phyloP scores from a whole-genome alignment of 2,113 vertebrate genomes.

The Pygathrix nemaeus region DNA sequence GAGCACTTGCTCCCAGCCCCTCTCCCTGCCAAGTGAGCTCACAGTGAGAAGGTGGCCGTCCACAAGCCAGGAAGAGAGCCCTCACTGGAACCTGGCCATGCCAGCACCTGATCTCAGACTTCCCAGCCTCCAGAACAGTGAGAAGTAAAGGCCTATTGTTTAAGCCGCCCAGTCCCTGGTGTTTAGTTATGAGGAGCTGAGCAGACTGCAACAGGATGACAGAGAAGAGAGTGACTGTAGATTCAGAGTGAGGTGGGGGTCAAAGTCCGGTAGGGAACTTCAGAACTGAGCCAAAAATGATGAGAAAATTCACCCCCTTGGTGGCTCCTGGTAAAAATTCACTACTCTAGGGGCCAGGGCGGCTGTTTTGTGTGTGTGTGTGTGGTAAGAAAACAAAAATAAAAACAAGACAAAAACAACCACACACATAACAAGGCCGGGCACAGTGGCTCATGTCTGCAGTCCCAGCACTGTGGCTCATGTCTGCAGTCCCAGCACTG shows the following conservation, averaged over 20 bases:
- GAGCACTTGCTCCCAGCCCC: too few species aligned
- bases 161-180: not conserved
- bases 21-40: not conserved
- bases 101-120: not conserved
- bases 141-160: not conserved
- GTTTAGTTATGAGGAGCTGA: not conserved
- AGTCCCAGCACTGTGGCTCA: too few species aligned
- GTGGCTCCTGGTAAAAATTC: not conserved
- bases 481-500: too few species aligned
- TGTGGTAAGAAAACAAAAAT: too few species aligned
- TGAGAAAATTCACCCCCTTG: not conserved
- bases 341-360: accelerated
- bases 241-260: not conserved
- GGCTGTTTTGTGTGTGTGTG: not conserved
- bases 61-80: not conserved
- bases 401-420: too few species aligned
- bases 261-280: not conserved
- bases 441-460: too few species aligned
- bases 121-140: not conserved
- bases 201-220: not conserved
- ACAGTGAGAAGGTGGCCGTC: not conserved
- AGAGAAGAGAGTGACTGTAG: not conserved
- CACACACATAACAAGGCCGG: too few species aligned
- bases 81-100: not conserved
- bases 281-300: not conserved